A percentile compares a stretch with the other conserved stretches of the same genome.
phyloP scores from a whole-genome alignment of 2,797 vertebrate species.

The Valencia hispanica region DNA sequence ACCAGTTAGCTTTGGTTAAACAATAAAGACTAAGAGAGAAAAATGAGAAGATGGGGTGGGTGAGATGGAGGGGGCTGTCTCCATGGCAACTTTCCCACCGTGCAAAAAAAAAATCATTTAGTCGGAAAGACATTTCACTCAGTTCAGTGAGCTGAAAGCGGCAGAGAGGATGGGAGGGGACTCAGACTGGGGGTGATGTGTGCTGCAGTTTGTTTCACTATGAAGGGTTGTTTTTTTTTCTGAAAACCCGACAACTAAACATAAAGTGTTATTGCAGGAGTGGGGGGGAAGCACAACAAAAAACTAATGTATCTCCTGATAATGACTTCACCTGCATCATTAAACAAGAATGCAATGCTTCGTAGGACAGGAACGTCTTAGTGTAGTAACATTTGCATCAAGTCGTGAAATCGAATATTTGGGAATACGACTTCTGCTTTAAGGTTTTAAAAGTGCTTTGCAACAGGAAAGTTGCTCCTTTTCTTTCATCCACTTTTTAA shows the following conservation, averaged over 20 bases:
- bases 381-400: constrained; percentile 8
- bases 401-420: not conserved
- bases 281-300: constrained; percentile 29
- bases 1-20: constrained; percentile 67
- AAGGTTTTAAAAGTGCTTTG: not conserved
- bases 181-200: constrained; percentile 51
- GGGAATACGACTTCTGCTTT: not conserved
- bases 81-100: constrained; percentile 83
- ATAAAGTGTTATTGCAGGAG: constrained; percentile 36
- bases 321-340: constrained; percentile 43
- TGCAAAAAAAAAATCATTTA: constrained; percentile 81
- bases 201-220: constrained; percentile 58
- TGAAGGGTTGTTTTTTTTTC: constrained; percentile 62
- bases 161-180: constrained; percentile 51
- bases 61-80: constrained; percentile 63
- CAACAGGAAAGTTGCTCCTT: too few relatives aligned
- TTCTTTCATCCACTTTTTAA: too few relatives aligned
- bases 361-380: constrained; percentile 15
- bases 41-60: constrained; percentile 32
- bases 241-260: constrained; percentile 46
- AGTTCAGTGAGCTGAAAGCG: constrained; percentile 82
- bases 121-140: constrained; percentile 83
- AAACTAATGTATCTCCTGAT: constrained; percentile 42
- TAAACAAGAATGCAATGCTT: constrained; percentile 47
- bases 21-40: constrained; percentile 47